A percentile compares a stretch with the other conserved stretches of the same genome.
These are phyloP conservation scores for Erinaceus europaeus DNA, from an alignment of 2,113 vertebrate species.

Conservation along the genomic window DNA sequence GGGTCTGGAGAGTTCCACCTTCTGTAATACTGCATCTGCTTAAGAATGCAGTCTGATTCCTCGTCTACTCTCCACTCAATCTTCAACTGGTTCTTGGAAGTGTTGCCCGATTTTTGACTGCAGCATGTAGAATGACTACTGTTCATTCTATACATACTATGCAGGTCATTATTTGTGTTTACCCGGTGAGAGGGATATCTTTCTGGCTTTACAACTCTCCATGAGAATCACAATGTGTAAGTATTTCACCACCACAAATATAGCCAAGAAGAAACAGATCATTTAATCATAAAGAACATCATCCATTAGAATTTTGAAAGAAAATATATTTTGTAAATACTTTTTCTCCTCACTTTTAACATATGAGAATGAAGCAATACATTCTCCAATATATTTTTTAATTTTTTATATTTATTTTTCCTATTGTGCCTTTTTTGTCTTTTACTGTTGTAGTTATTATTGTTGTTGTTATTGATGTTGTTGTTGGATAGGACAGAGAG, in stretches of 20 bases:
- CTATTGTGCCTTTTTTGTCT: background rate
- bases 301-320: background rate
- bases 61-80: background rate
- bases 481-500: background rate
- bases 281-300: conserved; percentile 22
- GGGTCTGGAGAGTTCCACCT: conserved; percentile 36
- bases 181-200: conserved; percentile 50
- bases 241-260: conserved; percentile 64
- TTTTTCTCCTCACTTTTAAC: background rate
- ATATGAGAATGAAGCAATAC: background rate
- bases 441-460: background rate
- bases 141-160: conserved; percentile 53
- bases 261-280: conserved; percentile 2
- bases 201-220: conserved; percentile 52
- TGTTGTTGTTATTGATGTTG: background rate
- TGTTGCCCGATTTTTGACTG: conserved; percentile 5
- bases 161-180: conserved; percentile 63
- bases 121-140: conserved; percentile 35
- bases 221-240: conserved; percentile 61
- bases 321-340: background rate
- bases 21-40: conserved; percentile 41
- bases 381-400: background rate
- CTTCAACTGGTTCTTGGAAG: conserved; percentile 53
- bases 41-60: conserved; percentile 56
- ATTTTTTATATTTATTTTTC: background rate